Evolutionary conservation across 2,888 invertebrate genomes (phyloP).

Genomic region (Rapana venosa): DNA sequence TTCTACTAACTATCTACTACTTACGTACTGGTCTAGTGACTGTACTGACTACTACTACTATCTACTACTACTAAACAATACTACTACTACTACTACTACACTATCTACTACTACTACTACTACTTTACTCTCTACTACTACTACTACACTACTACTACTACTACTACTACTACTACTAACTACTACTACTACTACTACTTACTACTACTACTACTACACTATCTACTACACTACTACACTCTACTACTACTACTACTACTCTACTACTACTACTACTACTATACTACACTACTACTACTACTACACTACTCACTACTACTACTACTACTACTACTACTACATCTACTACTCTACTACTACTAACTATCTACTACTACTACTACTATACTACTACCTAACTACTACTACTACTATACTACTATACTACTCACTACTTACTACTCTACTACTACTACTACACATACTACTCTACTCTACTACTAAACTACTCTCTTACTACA

Average conservation of each 20-base stretch:
- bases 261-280: constrained; percentile 39
- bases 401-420: constrained; percentile 7
- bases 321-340: neutral
- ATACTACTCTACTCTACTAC: neutral
- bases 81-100: constrained; percentile 17
- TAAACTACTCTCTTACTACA: neutral
- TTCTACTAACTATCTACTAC: neutral
- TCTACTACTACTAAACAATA: neutral
- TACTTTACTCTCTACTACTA: constrained; percentile 37
- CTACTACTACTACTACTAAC: neutral
- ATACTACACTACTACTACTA: too few species aligned
- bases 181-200: neutral
- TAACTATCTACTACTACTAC: neutral
- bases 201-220: constrained; percentile 12
- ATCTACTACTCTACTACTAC: neutral
- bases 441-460: constrained; percentile 35
- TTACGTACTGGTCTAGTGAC: too few species aligned
- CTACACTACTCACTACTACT: too few species aligned
- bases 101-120: constrained; percentile 8
- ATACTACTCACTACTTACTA: constrained; percentile 36
- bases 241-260: constrained; percentile 20
- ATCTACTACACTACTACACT: neutral
- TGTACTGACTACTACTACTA: neutral
- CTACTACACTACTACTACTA: constrained; percentile 34
- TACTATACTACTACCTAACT: constrained; percentile 5